phyloP scores from a whole-genome alignment of 2,113 vertebrate genomes.

The Garra rufa region DNA sequence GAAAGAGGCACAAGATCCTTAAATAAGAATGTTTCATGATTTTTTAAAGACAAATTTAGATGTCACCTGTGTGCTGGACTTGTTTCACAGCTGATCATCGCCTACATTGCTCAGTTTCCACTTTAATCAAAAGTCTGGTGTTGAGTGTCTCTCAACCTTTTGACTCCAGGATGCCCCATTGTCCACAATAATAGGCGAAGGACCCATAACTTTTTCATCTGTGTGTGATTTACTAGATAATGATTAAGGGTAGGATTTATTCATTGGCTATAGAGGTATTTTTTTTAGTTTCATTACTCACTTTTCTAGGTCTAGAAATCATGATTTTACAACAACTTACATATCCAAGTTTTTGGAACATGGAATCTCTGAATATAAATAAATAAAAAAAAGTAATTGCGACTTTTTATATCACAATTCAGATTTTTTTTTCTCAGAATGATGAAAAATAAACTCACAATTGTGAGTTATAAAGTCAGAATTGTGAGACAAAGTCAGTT shows the following conservation, averaged over 20 bases:
- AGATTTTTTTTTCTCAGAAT: too few relatives aligned
- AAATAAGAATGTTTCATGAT: slow-evolving; percentile 68
- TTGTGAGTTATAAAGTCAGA: too few relatives aligned
- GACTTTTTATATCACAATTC: too few relatives aligned
- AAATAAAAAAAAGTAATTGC: too few relatives aligned
- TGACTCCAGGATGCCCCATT: neutral
- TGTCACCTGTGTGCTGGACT: slow-evolving; percentile 53
- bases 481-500: too few relatives aligned
- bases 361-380: too few relatives aligned
- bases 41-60: slow-evolving; percentile 60
- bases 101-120: slow-evolving; percentile 65
- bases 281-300: neutral
- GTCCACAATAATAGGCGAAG: neutral
- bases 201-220: neutral
- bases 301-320: neutral
- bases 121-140: slow-evolving; percentile 65
- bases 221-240: neutral
- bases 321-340: neutral
- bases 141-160: neutral
- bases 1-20: slow-evolving; percentile 49
- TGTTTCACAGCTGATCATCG: slow-evolving; percentile 64
- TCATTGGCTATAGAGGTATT: neutral
- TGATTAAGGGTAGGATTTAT: neutral
- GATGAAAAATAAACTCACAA: too few relatives aligned
- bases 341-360: neutral